These are phyloP conservation scores for Manis pentadactyla DNA, from an alignment of 2,797 vertebrate genomes.

Conservation along the genomic window DNA sequence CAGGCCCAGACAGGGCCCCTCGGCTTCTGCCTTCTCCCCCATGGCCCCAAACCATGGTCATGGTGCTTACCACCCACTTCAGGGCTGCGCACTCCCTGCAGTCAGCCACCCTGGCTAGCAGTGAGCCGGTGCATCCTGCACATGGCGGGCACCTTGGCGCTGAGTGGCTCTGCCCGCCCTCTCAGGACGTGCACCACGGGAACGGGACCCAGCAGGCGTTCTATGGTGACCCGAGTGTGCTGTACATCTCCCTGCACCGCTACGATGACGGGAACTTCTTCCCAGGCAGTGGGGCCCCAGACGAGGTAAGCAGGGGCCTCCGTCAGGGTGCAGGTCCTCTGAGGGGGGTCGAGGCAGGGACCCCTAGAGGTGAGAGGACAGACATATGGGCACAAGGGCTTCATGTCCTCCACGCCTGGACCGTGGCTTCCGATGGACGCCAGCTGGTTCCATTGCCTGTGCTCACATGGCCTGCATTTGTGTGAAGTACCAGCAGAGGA, in stretches of 20 bases:
- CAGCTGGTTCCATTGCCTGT: rapidly evolving
- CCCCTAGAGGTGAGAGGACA: rapidly evolving
- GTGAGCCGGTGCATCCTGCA: no score
- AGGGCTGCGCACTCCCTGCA: no score
- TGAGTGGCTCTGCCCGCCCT: not conserved
- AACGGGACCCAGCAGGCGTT: conserved; percentile 99
- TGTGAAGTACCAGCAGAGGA: rapidly evolving
- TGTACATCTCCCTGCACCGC: conserved; percentile 97
- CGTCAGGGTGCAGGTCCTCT: rapidly evolving
- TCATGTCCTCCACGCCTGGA: rapidly evolving
- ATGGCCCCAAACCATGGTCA: rapidly evolving
- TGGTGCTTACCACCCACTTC: no score
- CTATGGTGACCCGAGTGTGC: conserved; percentile 94
- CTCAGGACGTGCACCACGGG: conserved; percentile 97
- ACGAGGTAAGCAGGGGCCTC: conserved; percentile 89
- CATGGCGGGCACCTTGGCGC: rapidly evolving
- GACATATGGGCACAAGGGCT: not conserved
- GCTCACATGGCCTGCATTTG: rapidly evolving
- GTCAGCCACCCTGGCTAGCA: not conserved
- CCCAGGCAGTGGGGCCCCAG: conserved; percentile 96
- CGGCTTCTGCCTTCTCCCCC: not conserved
- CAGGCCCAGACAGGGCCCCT: not conserved
- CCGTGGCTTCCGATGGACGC: rapidly evolving
- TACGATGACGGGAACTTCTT: conserved; percentile 99
- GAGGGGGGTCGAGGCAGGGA: rapidly evolving